These are phyloP conservation scores for Hipposideros larvatus DNA, from an alignment of 2,797 vertebrate genomes.

Conservation along the genomic window DNA sequence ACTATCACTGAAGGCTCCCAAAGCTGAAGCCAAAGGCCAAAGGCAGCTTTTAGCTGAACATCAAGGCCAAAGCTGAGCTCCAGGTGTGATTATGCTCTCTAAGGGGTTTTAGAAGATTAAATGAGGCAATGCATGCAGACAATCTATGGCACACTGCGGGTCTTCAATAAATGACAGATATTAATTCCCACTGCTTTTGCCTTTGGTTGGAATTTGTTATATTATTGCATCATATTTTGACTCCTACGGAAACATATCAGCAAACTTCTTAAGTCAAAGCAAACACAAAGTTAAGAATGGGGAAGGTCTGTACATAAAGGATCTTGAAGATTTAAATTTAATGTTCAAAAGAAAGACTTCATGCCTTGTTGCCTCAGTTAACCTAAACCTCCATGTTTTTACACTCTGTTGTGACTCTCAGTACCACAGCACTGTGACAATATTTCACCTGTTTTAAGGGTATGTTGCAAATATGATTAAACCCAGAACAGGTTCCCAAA, in stretches of 20 bases:
- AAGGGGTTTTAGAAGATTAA: not conserved
- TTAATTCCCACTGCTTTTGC: not conserved
- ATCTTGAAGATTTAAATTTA: not conserved
- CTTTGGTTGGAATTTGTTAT: not conserved
- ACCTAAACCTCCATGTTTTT: not conserved
- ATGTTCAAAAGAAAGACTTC: not conserved
- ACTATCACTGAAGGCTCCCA: not conserved
- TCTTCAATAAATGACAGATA: not conserved
- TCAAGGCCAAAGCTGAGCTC: not conserved
- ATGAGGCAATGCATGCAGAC: not conserved
- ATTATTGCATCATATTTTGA: not conserved
- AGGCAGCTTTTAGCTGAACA: not conserved
- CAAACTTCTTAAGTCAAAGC: not conserved
- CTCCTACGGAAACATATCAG: not conserved
- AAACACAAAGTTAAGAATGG: not conserved
- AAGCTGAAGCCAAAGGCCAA: not conserved
- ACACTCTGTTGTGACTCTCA: not conserved
- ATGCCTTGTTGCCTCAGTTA: not conserved
- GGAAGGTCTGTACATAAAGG: not conserved
- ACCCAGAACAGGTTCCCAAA: not conserved
- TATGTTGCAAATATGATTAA: not conserved
- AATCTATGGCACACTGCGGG: not conserved
- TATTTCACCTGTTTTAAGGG: not conserved
- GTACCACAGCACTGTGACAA: accelerated
- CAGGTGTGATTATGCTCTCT: not conserved